These are phyloP conservation scores for Nematostella vectensis DNA, from an alignment of 92 coral and sea anemone species.

Conservation along the genomic window DNA sequence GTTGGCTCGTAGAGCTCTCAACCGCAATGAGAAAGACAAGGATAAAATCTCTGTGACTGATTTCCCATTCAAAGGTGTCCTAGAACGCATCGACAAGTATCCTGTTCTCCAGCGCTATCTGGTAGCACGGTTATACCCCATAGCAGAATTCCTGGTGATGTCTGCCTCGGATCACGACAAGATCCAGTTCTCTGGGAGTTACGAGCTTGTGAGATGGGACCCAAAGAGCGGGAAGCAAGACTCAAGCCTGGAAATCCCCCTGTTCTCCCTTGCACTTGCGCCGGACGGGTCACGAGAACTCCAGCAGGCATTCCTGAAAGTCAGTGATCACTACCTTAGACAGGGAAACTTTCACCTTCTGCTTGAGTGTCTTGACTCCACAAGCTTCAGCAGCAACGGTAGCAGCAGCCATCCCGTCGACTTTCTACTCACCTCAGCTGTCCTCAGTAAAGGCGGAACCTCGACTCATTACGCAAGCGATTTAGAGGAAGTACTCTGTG, in stretches of 20 bases:
- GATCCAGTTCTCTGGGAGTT: conserved; percentile 44
- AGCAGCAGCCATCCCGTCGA: conserved; percentile 54
- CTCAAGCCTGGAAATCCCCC: conserved; percentile 17
- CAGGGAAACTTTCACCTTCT: conserved; percentile 71
- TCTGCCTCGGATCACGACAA: conserved; percentile 27
- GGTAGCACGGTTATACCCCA: conserved; percentile 59
- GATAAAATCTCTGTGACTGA: conserved; percentile 5
- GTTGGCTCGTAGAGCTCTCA: background rate
- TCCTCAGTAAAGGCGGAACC: conserved; percentile 65
- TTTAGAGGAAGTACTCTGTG: conserved; percentile 28
- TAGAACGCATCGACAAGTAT: conserved; percentile 49
- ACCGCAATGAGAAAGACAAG: conserved; percentile 2
- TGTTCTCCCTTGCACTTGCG: conserved; percentile 53
- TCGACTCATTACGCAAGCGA: conserved; percentile 29
- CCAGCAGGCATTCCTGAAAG: conserved; percentile 56
- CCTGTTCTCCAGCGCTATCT: conserved; percentile 81
- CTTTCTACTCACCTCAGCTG: conserved; percentile 67
- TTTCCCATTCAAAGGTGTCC: conserved; percentile 51
- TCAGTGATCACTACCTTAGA: conserved; percentile 62
- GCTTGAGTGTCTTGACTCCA: conserved; percentile 63
- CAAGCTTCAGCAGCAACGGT: conserved; percentile 60
- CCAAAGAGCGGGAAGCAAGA: conserved; percentile 29
- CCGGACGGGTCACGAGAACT: conserved; percentile 46
- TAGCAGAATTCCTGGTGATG: conserved; percentile 65
- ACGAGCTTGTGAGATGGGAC: conserved; percentile 49